These are phyloP conservation scores for Fringilla coelebs DNA, from an alignment of 2,797 vertebrate species.

Conservation along the genomic window DNA sequence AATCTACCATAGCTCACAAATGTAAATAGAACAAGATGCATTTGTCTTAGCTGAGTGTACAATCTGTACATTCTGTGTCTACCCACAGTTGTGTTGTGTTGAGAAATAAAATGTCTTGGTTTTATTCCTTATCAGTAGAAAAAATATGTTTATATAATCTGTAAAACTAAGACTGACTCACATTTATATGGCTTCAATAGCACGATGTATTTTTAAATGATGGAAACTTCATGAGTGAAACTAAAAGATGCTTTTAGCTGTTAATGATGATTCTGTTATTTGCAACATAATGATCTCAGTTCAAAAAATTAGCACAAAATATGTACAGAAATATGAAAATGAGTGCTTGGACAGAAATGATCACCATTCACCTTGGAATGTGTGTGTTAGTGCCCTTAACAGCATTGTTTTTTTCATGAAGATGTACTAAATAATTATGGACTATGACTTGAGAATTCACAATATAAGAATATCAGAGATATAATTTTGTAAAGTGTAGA, in stretches of 20 bases:
- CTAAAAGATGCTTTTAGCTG: background rate
- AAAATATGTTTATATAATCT: background rate
- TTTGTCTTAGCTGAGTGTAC: background rate
- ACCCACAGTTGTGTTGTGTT: background rate
- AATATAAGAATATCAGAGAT: background rate
- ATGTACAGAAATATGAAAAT: background rate
- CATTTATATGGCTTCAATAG: background rate
- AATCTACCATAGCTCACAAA: background rate
- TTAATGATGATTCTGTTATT: background rate
- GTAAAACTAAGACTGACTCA: background rate
- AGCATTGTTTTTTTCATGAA: background rate
- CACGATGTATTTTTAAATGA: background rate
- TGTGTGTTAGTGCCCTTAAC: background rate
- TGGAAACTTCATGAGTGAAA: background rate
- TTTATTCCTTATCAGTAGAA: background rate
- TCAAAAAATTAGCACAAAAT: background rate
- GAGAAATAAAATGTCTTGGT: background rate
- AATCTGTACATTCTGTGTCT: background rate
- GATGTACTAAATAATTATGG: background rate
- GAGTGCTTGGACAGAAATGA: background rate
- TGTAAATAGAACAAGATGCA: background rate
- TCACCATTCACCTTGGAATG: background rate
- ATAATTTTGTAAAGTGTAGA: background rate
- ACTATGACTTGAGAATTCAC: background rate
- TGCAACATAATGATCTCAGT: background rate